Evolutionary conservation across 2,113 vertebrate genomes (phyloP).

Genomic region (Sterrhoptilus dennistouni): DNA sequence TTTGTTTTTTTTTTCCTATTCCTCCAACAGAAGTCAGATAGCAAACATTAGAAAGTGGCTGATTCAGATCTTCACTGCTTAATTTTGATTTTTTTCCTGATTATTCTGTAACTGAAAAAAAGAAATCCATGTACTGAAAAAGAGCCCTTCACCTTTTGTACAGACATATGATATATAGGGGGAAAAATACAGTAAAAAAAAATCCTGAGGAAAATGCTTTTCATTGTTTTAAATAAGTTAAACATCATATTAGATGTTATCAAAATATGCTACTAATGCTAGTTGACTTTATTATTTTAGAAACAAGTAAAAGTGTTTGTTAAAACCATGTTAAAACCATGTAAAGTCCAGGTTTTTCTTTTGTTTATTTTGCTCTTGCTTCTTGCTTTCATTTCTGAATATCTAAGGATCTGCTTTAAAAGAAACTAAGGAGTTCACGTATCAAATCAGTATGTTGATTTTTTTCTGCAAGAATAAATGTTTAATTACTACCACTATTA

Average conservation of each 20-base stretch:
- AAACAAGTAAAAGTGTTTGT: neutral
- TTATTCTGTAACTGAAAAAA: neutral
- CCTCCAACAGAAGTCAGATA: neutral
- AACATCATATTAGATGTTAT: neutral
- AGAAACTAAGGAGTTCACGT: neutral
- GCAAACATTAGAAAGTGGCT: neutral
- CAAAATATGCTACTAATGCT: neutral
- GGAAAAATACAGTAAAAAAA: neutral
- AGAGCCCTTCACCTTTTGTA: rapidly evolving
- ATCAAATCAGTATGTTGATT: neutral
- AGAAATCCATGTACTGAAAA: neutral
- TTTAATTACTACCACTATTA: neutral
- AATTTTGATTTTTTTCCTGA: neutral
- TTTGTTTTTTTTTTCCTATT: neutral
- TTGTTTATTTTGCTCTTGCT: neutral
- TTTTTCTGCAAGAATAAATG: neutral
- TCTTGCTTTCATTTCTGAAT: neutral
- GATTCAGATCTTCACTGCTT: neutral
- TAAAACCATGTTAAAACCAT: neutral
- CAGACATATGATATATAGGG: neutral
- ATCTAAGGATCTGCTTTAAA: neutral
- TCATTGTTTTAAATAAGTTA: neutral
- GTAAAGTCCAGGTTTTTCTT: neutral
- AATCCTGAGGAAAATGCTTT: rapidly evolving
- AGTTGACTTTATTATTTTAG: neutral